Percentiles rank a stretch among this genome's conserved stretches.
Evolutionary conservation across 2,113 vertebrate genomes (phyloP).

Genomic region (Cochlearius cochlearius): DNA sequence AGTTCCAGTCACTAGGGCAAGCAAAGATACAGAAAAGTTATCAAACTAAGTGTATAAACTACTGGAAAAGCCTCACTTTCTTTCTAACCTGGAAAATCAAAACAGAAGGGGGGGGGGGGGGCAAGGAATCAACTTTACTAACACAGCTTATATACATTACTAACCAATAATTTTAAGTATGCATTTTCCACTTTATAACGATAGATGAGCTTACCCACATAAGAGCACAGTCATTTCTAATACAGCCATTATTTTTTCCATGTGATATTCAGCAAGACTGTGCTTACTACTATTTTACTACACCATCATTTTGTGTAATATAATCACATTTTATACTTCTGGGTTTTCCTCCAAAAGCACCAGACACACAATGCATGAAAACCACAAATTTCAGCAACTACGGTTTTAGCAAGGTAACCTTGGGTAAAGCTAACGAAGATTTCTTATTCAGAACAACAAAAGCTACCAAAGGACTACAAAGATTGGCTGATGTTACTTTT

Average conservation of each 20-base stretch:
- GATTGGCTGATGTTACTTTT: background rate
- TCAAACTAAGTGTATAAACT: background rate
- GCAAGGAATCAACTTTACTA: background rate
- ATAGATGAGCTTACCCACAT: background rate
- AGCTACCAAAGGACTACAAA: background rate
- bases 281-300: background rate
- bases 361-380: background rate
- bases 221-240: background rate
- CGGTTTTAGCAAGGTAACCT: background rate
- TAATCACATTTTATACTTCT: background rate
- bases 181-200: background rate
- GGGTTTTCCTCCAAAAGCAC: background rate
- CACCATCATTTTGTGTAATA: background rate
- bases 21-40: background rate
- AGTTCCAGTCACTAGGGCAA: background rate
- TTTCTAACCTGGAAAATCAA: background rate
- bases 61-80: background rate
- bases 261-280: background rate
- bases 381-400: background rate
- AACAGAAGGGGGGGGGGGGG: rapidly evolving
- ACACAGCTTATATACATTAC: background rate
- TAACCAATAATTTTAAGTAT: background rate
- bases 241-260: background rate
- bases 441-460: background rate
- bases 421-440: conserved; percentile 3